Conservation (phyloP, 2,888 invertebrate genomes). For the Sminthurinus aureus region DNA sequence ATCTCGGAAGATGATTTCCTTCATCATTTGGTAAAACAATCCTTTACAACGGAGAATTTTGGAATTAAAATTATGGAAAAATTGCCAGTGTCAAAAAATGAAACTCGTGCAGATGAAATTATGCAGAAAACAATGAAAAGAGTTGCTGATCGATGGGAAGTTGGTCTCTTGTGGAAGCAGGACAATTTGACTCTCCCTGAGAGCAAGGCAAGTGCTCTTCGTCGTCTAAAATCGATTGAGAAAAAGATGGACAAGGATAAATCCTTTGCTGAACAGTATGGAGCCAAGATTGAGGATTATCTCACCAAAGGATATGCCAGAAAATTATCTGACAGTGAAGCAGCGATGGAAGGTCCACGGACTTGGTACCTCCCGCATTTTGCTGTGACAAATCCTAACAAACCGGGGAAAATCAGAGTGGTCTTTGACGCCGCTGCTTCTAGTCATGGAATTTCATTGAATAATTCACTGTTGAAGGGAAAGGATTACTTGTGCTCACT, state of each 20-base stretch:
- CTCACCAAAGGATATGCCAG: slow-evolving; percentile 24
- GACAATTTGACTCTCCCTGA: not conserved
- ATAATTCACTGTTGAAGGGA: slow-evolving; percentile 42
- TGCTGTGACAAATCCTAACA: slow-evolving; percentile 37
- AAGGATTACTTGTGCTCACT: slow-evolving; percentile 43
- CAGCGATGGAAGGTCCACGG: not conserved
- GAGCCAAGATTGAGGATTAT: slow-evolving; percentile 36
- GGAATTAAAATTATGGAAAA: not conserved
- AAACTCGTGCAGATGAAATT: not conserved
- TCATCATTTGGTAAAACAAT: slow-evolving; percentile 19
- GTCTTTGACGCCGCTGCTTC: slow-evolving; percentile 50
- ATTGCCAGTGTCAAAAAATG: not conserved
- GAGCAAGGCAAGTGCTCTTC: not conserved
- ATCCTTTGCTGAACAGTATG: not conserved
- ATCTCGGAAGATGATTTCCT: not conserved
- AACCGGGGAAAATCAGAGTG: slow-evolving; percentile 44
- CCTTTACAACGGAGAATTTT: slow-evolving; percentile 25
- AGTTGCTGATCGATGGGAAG: slow-evolving; percentile 19
- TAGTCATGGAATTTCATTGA: slow-evolving; percentile 32
- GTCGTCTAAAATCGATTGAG: not conserved
- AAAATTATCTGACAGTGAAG: not conserved
- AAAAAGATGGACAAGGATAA: not conserved
- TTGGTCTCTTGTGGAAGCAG: not conserved
- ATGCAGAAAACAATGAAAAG: slow-evolving; percentile 5
- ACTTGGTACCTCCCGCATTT: slow-evolving; percentile 51